Percentiles rank a stretch among this genome's conserved stretches.
These are phyloP conservation scores for Lophius americanus DNA, from an alignment of 2,797 vertebrate species.

Conservation along the genomic window DNA sequence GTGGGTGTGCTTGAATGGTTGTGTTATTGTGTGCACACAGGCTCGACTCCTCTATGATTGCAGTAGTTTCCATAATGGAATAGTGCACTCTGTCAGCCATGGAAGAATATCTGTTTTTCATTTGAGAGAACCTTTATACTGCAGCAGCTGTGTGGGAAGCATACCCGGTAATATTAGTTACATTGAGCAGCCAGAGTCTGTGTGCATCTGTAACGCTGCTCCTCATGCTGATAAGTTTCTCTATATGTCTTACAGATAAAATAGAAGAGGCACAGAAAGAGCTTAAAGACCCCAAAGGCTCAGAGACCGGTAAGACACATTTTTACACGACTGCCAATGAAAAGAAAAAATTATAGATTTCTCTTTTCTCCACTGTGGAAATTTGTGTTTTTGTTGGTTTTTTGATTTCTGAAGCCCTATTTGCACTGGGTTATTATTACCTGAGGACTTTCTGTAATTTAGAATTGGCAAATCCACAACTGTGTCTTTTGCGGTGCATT, in stretches of 20 bases:
- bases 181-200: slow-evolving; percentile 10
- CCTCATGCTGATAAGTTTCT: slow-evolving; percentile 46
- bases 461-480: too few relatives aligned
- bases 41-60: slow-evolving; percentile 34
- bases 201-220: slow-evolving; percentile 4
- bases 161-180: slow-evolving; percentile 53
- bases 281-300: slow-evolving; percentile 90
- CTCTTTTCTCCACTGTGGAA: background rate
- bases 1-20: slow-evolving; percentile 13
- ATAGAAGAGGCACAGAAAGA: slow-evolving; percentile 99
- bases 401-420: too few relatives aligned
- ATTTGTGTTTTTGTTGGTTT: background rate
- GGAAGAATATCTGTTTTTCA: slow-evolving; percentile 71
- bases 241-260: slow-evolving; percentile 89
- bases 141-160: slow-evolving; percentile 65
- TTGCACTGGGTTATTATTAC: too few relatives aligned
- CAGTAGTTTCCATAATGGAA: slow-evolving; percentile 66
- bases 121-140: slow-evolving; percentile 52
- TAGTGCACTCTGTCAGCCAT: slow-evolving; percentile 40
- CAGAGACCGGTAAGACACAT: slow-evolving; percentile 88
- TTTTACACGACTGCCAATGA: background rate
- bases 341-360: background rate
- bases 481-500: too few relatives aligned
- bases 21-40: slow-evolving; percentile 24
- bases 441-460: too few relatives aligned